Percentiles rank a stretch among this genome's conserved stretches.
These are phyloP conservation scores for Elmis aenea DNA, from an alignment of 2,888 invertebrate genomes.

Conservation along the genomic window DNA sequence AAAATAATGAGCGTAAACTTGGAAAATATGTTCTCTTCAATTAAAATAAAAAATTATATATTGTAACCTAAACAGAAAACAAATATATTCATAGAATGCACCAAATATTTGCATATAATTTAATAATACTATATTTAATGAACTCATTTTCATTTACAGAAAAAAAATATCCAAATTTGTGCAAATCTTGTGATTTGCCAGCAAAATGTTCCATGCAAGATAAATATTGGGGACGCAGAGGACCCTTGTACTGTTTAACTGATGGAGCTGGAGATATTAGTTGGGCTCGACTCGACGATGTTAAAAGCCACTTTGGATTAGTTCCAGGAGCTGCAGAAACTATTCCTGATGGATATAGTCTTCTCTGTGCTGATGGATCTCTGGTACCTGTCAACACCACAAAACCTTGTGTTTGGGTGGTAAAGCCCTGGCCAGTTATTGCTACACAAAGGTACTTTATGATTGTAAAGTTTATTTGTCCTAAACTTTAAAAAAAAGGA, in stretches of 20 bases:
- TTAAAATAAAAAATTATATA: too few relatives aligned
- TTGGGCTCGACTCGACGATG: slow-evolving; percentile 73
- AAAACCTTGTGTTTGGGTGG: slow-evolving; percentile 71
- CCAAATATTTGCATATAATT: background rate
- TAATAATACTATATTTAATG: background rate
- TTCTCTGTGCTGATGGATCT: slow-evolving; percentile 72
- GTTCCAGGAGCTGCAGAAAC: slow-evolving; percentile 42
- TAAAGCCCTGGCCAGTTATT: slow-evolving; percentile 73
- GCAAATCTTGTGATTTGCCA: slow-evolving; percentile 63
- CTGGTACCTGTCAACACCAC: slow-evolving; percentile 53
- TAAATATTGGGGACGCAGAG: slow-evolving; percentile 77
- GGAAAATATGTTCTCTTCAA: too few relatives aligned
- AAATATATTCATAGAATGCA: too few relatives aligned
- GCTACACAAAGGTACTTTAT: slow-evolving; percentile 60
- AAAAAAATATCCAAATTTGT: slow-evolving; percentile 64
- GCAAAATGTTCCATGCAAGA: slow-evolving; percentile 60
- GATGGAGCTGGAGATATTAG: slow-evolving; percentile 76
- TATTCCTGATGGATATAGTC: slow-evolving; percentile 55
- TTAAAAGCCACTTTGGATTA: slow-evolving; percentile 60
- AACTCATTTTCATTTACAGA: too few relatives aligned
- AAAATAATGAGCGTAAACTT: too few relatives aligned
- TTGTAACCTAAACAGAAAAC: too few relatives aligned
- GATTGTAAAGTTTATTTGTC: too few relatives aligned
- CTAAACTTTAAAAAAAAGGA: too few relatives aligned
- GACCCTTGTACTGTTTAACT: slow-evolving; percentile 73